These are phyloP conservation scores for Desmophyllum pertusum DNA, from an alignment of 92 coral and sea anemone species.

Conservation along the genomic window DNA sequence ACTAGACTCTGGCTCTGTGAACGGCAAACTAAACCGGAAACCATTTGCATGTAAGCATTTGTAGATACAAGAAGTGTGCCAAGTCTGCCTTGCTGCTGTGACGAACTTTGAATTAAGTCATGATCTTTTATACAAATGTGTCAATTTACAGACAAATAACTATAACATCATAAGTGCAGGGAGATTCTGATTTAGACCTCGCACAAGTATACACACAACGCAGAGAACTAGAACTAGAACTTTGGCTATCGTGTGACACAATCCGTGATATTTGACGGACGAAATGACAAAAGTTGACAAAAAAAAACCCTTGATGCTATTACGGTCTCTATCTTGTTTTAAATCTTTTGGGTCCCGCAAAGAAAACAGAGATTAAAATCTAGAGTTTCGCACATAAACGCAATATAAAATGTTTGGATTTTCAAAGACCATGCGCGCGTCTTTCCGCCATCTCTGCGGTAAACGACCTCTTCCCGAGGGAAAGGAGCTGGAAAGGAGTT, in stretches of 20 bases:
- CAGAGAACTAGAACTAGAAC: too few relatives aligned
- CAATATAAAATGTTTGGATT: not conserved
- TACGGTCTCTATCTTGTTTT: not conserved
- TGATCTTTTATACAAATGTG: not conserved
- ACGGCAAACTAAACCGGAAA: not conserved
- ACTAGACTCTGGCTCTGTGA: too few relatives aligned
- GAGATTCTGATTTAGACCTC: not conserved
- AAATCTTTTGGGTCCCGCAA: slow-evolving; percentile 9
- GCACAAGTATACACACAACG: too few relatives aligned
- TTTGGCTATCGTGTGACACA: not conserved
- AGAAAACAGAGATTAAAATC: slow-evolving; percentile 30
- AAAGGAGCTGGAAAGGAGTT: not conserved
- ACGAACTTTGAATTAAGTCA: not conserved
- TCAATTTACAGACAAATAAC: slow-evolving; percentile 5
- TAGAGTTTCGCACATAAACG: not conserved
- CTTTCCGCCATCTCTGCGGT: not conserved
- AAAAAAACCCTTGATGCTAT: not conserved
- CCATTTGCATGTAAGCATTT: not conserved
- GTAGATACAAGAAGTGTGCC: not conserved
- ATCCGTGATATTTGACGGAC: not conserved
- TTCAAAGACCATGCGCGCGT: not conserved
- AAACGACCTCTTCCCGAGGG: not conserved
- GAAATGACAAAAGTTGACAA: slow-evolving; percentile 11
- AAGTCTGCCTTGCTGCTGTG: not conserved
- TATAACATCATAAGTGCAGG: not conserved